Evolutionary conservation across 2,797 vertebrate genomes (phyloP), one percentile per base, ranked within the genome.

Genomic region (Typhlichthys subterraneus): DNA sequence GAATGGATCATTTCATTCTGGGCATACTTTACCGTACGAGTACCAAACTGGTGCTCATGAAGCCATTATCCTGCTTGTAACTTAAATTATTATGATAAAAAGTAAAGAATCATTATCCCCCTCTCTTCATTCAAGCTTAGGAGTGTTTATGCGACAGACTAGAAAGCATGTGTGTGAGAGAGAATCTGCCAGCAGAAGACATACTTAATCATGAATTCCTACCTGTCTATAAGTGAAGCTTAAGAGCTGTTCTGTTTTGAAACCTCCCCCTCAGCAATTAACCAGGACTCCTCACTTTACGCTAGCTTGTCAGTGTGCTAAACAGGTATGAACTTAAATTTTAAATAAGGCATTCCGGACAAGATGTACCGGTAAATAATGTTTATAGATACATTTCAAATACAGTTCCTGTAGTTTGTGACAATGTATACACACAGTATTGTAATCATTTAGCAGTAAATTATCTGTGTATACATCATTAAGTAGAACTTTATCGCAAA

Each of bases 161-260:
- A 38, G 5, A 56, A 45, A 47, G 45, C 53, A 14, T 13, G 12
- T 33, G 3, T 53, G 47, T 33, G 33, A 53, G 13, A 58, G 87
- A 76, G 85, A 88, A 88, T 86, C 72, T 87, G 87, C 83, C 84
- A 71, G 84, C 58, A 77, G 70, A 78, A 79, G 72, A 78, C 69
- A 72, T 38, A 55, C 90, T 92, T 88, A 89, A 90, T 92, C 90
- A 90, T 83, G 74, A 83, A 92, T 92, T 91, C 91, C 88, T 88
- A 57, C 51, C 67, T 88, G 88, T 89, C 88, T 84, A 79, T 85
- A 75, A 78, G 72, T 57, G 72, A 82, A 73, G 77, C 78, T 83
- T 84, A 83, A 90, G 88, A 86, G 82, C 87, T 83, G 50, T 60
- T 75, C 69, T 83, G 84, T 85, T 89, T 85, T 83, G 78, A 86